Evolutionary conservation across 1,140 invertebrate species (phyloP).

Genomic region (Hirudo medicinalis): DNA sequence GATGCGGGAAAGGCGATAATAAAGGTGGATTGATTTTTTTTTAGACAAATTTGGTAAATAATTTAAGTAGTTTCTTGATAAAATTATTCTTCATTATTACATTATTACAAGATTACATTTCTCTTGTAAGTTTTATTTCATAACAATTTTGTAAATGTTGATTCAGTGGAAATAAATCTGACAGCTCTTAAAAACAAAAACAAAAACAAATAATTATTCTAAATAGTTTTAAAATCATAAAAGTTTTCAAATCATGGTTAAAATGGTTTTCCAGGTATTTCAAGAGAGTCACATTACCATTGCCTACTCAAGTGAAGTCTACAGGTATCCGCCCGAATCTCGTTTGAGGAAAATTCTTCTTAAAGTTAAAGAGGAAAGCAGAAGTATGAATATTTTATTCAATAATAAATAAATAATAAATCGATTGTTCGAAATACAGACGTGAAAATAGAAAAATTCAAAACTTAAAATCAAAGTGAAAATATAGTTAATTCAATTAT

Average conservation of each 20-base stretch:
- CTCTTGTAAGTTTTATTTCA: too few species aligned
- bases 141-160: too few species aligned
- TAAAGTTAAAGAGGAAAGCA: slow-evolving; percentile 7
- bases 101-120: too few species aligned
- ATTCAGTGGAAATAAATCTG: too few species aligned
- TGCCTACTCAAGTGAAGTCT: slow-evolving; percentile 2
- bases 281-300: slow-evolving; percentile 7
- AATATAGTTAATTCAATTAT: background rate
- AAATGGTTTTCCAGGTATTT: slow-evolving; percentile 10
- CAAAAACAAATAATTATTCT: too few species aligned
- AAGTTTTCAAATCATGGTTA: background rate
- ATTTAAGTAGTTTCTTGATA: too few species aligned
- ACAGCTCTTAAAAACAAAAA: too few species aligned
- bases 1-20: slow-evolving; percentile 13
- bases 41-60: too few species aligned
- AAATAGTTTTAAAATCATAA: slow-evolving; percentile 5
- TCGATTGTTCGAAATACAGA: too few species aligned
- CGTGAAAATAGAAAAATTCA: too few species aligned
- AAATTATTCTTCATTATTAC: too few species aligned
- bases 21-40: slow-evolving; percentile 3
- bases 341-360: background rate
- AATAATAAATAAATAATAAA: too few species aligned
- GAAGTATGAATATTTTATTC: slow-evolving; percentile 7
- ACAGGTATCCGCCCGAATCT: slow-evolving; percentile 10
- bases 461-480: background rate